Conservation (phyloP, 53 echinoderm and acorn worm genomes). For the Apostichopus leukothele region DNA sequence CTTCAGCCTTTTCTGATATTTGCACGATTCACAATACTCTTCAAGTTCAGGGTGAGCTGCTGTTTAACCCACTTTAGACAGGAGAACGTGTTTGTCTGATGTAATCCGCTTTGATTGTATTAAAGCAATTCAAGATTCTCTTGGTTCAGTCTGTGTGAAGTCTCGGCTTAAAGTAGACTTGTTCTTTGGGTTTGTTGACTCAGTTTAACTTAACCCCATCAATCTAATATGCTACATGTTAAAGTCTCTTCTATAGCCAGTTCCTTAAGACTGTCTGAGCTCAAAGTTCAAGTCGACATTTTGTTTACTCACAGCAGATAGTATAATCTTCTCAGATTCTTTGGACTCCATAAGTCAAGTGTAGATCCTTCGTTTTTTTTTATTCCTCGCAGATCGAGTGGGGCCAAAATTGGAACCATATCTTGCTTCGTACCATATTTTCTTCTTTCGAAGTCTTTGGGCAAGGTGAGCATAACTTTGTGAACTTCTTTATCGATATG, state of each 20-base stretch:
- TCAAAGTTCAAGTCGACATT: constrained; percentile 32
- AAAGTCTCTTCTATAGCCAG: constrained; percentile 13
- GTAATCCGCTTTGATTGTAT: background rate
- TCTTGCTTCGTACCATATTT: background rate
- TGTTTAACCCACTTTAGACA: background rate
- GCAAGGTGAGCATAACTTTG: background rate
- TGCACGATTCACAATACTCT: constrained; percentile 21
- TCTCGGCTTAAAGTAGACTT: background rate
- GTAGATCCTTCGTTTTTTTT: background rate
- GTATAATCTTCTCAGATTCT: constrained; percentile 43
- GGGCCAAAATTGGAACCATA: constrained; percentile 1
- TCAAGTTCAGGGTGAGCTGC: constrained; percentile 31
- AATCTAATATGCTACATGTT: constrained; percentile 8
- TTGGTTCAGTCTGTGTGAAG: constrained; percentile 3
- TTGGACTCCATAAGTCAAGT: constrained; percentile 38
- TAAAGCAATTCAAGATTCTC: background rate
- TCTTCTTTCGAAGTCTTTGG: background rate
- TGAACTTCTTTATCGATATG: no score
- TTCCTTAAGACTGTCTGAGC: constrained; percentile 39
- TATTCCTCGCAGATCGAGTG: constrained; percentile 2
- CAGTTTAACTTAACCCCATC: constrained; percentile 36
- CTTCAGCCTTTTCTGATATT: constrained; percentile 26
- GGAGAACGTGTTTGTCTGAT: constrained; percentile 6
- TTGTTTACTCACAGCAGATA: constrained; percentile 36
- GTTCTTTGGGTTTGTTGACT: background rate